Percentiles rank a stretch among this genome's conserved stretches.
Evolutionary conservation across 2,797 vertebrate genomes (phyloP).

Genomic region (Prionace glauca): DNA sequence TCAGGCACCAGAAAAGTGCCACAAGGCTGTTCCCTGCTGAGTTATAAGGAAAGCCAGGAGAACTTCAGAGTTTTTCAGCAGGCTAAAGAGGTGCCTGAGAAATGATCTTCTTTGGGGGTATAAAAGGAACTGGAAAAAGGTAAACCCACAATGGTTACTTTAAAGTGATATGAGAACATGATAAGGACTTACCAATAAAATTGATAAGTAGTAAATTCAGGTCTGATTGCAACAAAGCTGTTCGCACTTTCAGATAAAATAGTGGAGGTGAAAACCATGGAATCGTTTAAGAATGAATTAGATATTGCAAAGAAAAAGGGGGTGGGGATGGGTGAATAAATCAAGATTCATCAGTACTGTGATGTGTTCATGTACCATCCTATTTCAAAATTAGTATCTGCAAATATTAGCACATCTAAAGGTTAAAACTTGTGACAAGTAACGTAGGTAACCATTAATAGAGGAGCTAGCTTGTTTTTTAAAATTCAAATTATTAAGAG

Average conservation of each 20-base stretch:
- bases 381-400: background rate
- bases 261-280: too few species aligned
- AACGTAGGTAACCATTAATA: background rate
- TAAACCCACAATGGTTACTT: background rate
- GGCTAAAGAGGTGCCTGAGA: background rate
- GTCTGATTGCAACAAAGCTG: background rate
- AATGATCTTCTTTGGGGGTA: background rate
- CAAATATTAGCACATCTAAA: background rate
- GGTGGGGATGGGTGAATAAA: background rate
- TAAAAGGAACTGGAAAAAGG: background rate
- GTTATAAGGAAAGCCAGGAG: background rate
- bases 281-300: background rate
- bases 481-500: background rate
- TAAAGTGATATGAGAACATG: background rate
- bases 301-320: background rate
- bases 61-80: background rate
- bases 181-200: background rate
- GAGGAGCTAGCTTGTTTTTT: background rate
- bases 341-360: background rate
- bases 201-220: background rate
- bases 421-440: background rate
- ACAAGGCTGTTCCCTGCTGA: background rate
- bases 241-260: background rate
- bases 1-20: constrained; percentile 13
- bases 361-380: background rate